A percentile compares a stretch with the other conserved stretches of the same genome.
phyloP scores from a whole-genome alignment of 2,797 vertebrate species.

The Mareca strepera region DNA sequence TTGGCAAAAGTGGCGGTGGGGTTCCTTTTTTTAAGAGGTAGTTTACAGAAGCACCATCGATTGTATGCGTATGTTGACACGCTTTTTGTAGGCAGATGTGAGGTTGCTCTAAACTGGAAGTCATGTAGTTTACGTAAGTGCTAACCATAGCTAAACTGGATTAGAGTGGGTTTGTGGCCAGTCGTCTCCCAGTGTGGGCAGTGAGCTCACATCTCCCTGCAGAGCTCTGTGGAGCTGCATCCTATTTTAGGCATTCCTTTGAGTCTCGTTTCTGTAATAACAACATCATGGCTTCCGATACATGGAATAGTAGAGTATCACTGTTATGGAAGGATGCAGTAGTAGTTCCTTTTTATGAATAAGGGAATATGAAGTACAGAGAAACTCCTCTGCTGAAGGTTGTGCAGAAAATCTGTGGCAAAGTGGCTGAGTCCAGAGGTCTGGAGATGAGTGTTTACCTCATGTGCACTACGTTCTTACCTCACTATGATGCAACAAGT shows the following conservation, averaged over 20 bases:
- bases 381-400: not conserved
- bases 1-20: not conserved
- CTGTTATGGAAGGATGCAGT: not conserved
- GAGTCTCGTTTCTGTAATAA: constrained; percentile 1
- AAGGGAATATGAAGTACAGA: not conserved
- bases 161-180: constrained; percentile 65
- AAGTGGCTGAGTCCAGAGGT: not conserved
- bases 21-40: not conserved
- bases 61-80: not conserved
- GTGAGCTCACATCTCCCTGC: constrained; percentile 55
- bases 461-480: not conserved
- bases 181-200: constrained; percentile 49
- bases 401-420: not conserved
- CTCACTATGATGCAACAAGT: constrained; percentile 17
- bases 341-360: not conserved
- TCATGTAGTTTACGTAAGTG: constrained; percentile 53
- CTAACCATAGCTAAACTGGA: constrained; percentile 65
- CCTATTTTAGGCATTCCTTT: constrained; percentile 21
- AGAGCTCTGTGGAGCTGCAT: not conserved
- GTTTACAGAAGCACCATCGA: constrained; percentile 4
- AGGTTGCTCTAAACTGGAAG: constrained; percentile 41
- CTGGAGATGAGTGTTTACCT: not conserved
- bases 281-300: not conserved
- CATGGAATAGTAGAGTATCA: not conserved
- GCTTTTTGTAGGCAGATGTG: constrained; percentile 59